Evolutionary conservation across 1,140 invertebrate species (phyloP), one percentile per base, ranked within the genome.

Genomic region (Papilio polyxenes): DNA sequence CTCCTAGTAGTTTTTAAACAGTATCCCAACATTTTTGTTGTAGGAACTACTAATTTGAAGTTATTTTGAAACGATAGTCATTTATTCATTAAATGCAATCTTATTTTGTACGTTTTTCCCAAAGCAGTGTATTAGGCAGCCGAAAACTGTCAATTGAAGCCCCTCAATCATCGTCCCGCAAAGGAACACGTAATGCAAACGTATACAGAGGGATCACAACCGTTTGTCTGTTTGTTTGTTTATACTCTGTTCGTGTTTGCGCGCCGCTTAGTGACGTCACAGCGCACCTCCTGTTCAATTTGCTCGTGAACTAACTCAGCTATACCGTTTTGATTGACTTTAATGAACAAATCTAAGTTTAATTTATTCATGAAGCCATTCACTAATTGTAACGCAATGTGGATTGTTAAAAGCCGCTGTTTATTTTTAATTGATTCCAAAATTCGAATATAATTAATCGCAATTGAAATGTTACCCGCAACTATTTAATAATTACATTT

Each of bases 141-240:
- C 15, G 31, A 79, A 79, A 79, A 79, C 51, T 79, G 40, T 79
- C 53, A 79, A 59, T 79, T 40, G 23, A 31, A 40, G 40, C 53
- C 53, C 37, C 76, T 59, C 76, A 79, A 79, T 79, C 76, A 79
- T 79, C 56, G 77, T 56, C 44, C 78, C 59, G 78, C 78, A 80
- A 80, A 80, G 78, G 78, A 65, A 79, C 56, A 44, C 77, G 56
- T 80, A 82, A 83, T 76, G 59, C 74, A 56, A 51, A 48, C 53
- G 82, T 87, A 82, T 87, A 82, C 85, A 82, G 82, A 85, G 83
- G 87, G 87, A 91, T 91, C 88, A 89, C 85, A 86, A 83, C 81
- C 84, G 88, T 85, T 87, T 88, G 88, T 89, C 81, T 86, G 86
- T 87, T 85, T 90, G 83, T 86, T 77, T 81, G 87, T 86, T 86